Base-by-base conservation (phyloP, 2,113 vertebrate species). In the Zeus faber region DNA sequence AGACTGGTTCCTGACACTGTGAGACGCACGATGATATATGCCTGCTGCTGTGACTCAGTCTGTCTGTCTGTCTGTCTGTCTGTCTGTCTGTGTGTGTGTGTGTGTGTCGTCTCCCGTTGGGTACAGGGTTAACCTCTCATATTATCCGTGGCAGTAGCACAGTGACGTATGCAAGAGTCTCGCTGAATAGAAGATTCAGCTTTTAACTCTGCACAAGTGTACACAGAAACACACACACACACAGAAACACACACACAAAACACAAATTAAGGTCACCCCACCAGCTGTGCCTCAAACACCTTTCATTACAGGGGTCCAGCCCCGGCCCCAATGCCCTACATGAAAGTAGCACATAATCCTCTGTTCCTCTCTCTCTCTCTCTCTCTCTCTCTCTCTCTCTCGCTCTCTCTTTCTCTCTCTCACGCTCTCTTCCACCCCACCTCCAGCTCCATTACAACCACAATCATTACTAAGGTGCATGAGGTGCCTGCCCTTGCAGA, bases 231-330 rank as follows among this genome's bases (percentile, higher is more conserved):
- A 21, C 48, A 35, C 22, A 46, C n/a, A 37, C 52, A 54, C 39
- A 59, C 27, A 64, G 57, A 61, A 5, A 22, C 18, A 14, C 49
- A 23, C 9, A 23, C 10, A 16, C 20, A 22, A 54, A 54, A 52
- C 49, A 54, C 55, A 77, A 60, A 72, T 72, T 67, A 82, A 85
- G 84, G 84, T 84, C 76, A 77, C 63, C 72, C 72, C 72, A 73
- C 45, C 77, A 80, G 82, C 79, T 82, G 86, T 44, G 64, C 69
- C 78, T 58, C 51, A 62, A 70, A 72, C 49, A 18, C 45, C 55
- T 67, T 65, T 67, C 72, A 67, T 72, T 62, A 65, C 62, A 49
- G 58, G 51, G 29, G 60, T 64, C 67, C 71, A 52, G 68, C 79
- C 76, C 72, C 47, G 58, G 54, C 75, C 70, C 66, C 72, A 62